Percentiles rank a stretch among this genome's conserved stretches.
Conservation (phyloP, 2,797 vertebrate genomes). For the Glyptemys insculpta region DNA sequence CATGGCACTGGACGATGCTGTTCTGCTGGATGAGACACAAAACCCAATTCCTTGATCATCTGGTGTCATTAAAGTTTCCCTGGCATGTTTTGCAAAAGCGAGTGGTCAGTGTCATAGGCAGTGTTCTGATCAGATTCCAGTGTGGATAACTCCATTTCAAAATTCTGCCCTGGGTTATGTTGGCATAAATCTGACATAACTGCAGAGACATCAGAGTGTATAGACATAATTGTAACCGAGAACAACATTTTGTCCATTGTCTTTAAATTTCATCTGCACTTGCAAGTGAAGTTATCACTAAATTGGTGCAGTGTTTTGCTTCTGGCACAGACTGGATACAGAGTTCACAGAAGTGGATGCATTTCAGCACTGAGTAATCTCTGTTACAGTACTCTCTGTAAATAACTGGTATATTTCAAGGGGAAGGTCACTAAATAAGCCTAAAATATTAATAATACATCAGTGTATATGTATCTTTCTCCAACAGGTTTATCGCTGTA, state of each 20-base stretch:
- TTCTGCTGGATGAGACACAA: background rate
- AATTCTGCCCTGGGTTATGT: background rate
- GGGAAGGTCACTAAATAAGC: background rate
- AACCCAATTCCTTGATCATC: background rate
- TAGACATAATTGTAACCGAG: background rate
- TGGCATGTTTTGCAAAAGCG: background rate
- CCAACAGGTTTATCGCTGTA: background rate
- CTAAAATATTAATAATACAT: background rate
- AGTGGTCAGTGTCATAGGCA: background rate
- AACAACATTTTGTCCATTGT: background rate
- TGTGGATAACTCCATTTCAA: background rate
- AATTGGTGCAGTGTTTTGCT: rapidly evolving
- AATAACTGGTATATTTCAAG: background rate
- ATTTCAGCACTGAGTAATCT: background rate
- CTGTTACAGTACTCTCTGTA: background rate
- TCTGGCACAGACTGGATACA: rapidly evolving
- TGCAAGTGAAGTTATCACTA: background rate
- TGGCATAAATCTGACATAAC: background rate
- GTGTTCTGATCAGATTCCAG: background rate
- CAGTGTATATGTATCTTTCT: background rate
- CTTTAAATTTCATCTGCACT: background rate
- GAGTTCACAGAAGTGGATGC: rapidly evolving
- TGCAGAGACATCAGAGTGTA: rapidly evolving
- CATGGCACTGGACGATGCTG: background rate
- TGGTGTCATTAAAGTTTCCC: background rate